A percentile compares a stretch with the other conserved stretches of the same genome.
These are phyloP conservation scores for Octodon degus DNA, from an alignment of 2,113 vertebrate genomes.

Conservation along the genomic window DNA sequence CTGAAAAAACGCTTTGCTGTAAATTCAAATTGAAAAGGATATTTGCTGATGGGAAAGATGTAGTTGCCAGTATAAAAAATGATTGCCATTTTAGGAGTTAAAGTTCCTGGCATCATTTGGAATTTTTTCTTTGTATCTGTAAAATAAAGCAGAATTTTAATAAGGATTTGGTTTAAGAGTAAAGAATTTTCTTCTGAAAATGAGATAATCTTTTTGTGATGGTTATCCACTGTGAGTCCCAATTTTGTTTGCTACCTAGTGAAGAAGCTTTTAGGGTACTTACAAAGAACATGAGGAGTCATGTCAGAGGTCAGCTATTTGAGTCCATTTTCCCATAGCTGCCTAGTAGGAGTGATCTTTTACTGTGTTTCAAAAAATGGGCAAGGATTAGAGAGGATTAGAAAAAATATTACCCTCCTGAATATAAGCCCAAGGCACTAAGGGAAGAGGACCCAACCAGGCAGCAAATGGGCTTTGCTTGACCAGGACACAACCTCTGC, in stretches of 20 bases:
- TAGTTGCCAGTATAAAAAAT: constrained; percentile 3
- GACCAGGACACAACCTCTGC: constrained; percentile 88
- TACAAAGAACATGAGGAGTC: constrained; percentile 86
- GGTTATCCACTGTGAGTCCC: neutral
- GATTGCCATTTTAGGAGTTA: constrained; percentile 3
- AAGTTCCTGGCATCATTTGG: constrained; percentile 33
- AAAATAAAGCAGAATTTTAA: constrained; percentile 57
- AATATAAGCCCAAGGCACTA: constrained; percentile 86
- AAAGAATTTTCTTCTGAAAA: constrained; percentile 56
- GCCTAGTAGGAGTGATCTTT: constrained; percentile 87
- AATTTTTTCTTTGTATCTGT: constrained; percentile 1
- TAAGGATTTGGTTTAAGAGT: constrained; percentile 39
- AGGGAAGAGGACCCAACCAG: constrained; percentile 87
- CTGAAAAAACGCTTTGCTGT: constrained; percentile 51
- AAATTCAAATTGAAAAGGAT: constrained; percentile 55
- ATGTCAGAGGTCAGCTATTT: constrained; percentile 93
- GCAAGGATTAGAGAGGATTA: constrained; percentile 91
- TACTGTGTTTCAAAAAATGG: constrained; percentile 86
- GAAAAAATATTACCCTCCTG: constrained; percentile 87
- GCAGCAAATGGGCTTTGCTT: constrained; percentile 92
- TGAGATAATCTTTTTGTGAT: constrained; percentile 24
- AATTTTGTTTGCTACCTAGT: constrained; percentile 55
- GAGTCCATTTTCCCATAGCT: constrained; percentile 90
- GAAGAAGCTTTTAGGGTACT: constrained; percentile 66
- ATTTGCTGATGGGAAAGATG: neutral